Evolutionary conservation across 1,140 invertebrate genomes (phyloP), one percentile per base, ranked within the genome.

Genomic region (Gryllus bimaculatus): DNA sequence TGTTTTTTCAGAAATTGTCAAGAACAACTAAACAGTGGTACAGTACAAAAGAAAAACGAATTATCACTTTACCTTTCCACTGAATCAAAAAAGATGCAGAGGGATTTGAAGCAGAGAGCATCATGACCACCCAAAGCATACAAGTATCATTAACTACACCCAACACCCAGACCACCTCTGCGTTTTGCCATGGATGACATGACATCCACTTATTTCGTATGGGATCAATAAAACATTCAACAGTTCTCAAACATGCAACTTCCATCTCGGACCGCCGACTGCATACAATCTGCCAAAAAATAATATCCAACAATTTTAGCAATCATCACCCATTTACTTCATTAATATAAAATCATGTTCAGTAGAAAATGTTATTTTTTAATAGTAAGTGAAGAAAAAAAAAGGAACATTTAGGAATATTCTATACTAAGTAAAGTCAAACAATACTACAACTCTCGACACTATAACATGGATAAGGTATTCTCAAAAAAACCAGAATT

Each of bases 141-240:
- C n/a, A 94, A 85, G 82, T 93, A 95, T 6, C 96, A 84, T 93
- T 92, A 18, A 91, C 89, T 0, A 93, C 92, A 81, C 92, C n/a
- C 95, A 18, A 97, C 88, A 84, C 94, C 95, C 74, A 98, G 96
- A 82, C 97, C 96, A 75, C 97, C 93, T 75, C 97, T 88, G 79
- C 94, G 90, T 80, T 93, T 89, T 75, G 93, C 92, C 95, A 99
- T 97, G 77, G 96, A 93, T 20, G 95, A 82, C 95, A 93, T 73
- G 91, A 89, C 47, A 90, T 92, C 97, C 97, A 99, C 82, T 92
- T 92, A 86, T n/a, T 97, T 95, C 8, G 92, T 95, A 82, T 95
- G 92, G 95, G 94, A 88, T 98, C 94, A n/a, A n/a, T n/a, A 85
- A 95, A 98, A 83, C 93, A 93, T 87, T 99, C 97, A 0, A 98